These are phyloP conservation scores for Entomyzon cyanotis DNA, from an alignment of 2,113 vertebrate species.

Conservation along the genomic window DNA sequence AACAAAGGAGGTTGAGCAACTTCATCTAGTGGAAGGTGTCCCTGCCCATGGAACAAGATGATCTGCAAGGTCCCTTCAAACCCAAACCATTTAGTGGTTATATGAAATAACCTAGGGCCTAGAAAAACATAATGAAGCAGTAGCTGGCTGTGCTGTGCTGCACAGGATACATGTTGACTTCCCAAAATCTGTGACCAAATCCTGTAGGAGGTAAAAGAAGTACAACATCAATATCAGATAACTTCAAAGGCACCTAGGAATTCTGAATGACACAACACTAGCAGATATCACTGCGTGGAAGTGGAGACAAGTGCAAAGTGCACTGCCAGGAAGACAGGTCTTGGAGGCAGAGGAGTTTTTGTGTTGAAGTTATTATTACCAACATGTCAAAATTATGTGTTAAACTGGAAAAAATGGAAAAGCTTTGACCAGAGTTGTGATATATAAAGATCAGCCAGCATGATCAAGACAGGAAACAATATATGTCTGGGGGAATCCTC, in stretches of 20 bases:
- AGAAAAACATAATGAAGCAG: not conserved
- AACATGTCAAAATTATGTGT: not conserved
- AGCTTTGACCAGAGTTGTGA: not conserved
- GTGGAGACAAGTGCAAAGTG: not conserved
- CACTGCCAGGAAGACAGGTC: not conserved
- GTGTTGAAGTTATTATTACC: not conserved
- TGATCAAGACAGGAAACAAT: not conserved
- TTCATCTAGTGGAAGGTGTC: not conserved
- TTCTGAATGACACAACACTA: not conserved
- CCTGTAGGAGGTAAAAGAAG: not conserved
- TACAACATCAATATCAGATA: not conserved
- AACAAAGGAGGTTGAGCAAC: not conserved
- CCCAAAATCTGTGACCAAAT: not conserved
- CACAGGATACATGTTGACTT: not conserved
- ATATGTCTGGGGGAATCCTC: not conserved
- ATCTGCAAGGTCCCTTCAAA: not conserved
- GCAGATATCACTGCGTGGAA: rapidly evolving
- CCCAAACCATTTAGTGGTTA: not conserved
- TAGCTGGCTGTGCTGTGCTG: not conserved
- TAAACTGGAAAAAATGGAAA: not conserved
- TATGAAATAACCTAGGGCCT: not conserved
- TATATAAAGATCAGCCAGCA: not conserved
- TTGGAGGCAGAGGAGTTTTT: not conserved
- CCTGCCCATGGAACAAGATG: not conserved
- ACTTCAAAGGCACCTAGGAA: not conserved